Base-by-base conservation (phyloP, 2,888 invertebrate genomes). In the Dascillus cervinus region DNA sequence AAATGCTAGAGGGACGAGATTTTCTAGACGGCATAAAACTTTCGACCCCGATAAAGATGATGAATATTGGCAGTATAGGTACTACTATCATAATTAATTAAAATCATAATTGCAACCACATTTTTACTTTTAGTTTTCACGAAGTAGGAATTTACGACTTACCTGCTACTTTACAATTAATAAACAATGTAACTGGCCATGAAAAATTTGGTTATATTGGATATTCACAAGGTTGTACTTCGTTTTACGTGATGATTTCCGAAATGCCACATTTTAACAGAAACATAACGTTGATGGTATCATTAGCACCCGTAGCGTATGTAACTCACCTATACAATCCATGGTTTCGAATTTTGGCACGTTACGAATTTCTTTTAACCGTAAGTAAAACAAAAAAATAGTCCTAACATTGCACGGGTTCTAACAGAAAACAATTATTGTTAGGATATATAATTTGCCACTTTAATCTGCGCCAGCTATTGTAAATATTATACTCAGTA, bases 61-160 rank as follows among this genome's bases (percentile, higher is more conserved):
- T 2, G 45, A 53, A 8, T 69, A 55, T 46, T 69, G 67, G 67
- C 34, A 49, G 11, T 68, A 64, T 49, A 60, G 61, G 60, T 64
- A 43, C 31, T n/a, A n/a, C n/a, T n/a, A n/a, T n/a, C n/a, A n/a
- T n/a, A n/a, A n/a, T n/a, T n/a, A n/a, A n/a, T n/a, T n/a, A n/a
- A n/a, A n/a, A n/a, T 46, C 8, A 21, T n/a, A n/a, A n/a, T n/a
- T n/a, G n/a, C n/a, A n/a, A n/a, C n/a, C n/a, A n/a, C n/a, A 13
- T 13, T 6, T 13, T 22, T 10, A 15, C 3, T 39, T 29, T 24
- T 56, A 82, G 82, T 46, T 87, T 79, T 76, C 79, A 86, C 55
- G 81, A 88, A 52, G 82, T 86, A 58, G 86, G 82, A 0, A 62
- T 67, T 35, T 75, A 75, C 53, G 88, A 90, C 57, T 55, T 88